Conservation (phyloP, 2,888 invertebrate genomes). For the Antitype chi region DNA sequence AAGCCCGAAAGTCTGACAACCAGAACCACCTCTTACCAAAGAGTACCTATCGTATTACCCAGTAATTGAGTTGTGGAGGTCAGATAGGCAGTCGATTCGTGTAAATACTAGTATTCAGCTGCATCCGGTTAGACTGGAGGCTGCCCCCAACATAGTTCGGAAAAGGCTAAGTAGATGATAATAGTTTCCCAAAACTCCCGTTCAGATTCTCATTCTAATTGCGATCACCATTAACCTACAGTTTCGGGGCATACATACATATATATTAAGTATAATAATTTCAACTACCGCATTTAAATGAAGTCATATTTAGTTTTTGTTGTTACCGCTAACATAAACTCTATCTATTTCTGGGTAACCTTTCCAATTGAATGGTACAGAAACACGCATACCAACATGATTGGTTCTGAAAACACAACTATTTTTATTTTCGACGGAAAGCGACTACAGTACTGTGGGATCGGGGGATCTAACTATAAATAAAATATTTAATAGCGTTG, state of each 20-base stretch:
- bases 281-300: background rate
- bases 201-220: background rate
- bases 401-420: conserved; percentile 26
- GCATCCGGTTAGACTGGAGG: no score
- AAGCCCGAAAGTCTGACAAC: no score
- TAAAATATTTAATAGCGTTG: no score
- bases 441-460: no score
- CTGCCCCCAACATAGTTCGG: no score
- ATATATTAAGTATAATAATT: background rate
- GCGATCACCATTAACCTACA: background rate
- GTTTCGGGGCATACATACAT: background rate
- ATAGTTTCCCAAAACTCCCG: background rate
- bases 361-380: conserved; percentile 21
- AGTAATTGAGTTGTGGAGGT: no score
- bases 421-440: conserved; percentile 13
- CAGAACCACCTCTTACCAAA: no score
- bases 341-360: conserved; percentile 23
- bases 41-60: no score
- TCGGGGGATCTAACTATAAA: no score
- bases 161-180: no score
- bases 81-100: no score
- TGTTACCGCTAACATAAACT: background rate
- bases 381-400: conserved; percentile 10
- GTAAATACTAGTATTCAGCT: no score
- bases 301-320: conserved; percentile 1